phyloP scores from a whole-genome alignment of 2,113 vertebrate genomes.

The Thomomys bottae region DNA sequence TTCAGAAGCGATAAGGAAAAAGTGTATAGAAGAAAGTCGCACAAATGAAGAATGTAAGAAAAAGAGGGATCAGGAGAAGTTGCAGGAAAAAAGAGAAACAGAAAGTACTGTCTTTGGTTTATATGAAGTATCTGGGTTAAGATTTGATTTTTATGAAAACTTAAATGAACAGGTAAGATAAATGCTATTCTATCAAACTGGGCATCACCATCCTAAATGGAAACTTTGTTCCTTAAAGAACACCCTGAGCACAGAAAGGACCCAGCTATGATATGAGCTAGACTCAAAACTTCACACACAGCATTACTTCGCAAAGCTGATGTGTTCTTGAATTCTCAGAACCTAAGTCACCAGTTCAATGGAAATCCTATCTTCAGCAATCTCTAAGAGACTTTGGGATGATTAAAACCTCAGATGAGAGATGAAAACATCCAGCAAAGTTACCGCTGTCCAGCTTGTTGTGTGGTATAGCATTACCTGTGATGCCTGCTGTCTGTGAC shows the following conservation, averaged over 20 bases:
- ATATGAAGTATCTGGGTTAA: not conserved
- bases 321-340: not conserved
- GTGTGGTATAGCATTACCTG: not conserved
- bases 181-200: not conserved
- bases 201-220: slow-evolving; percentile 24
- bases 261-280: not conserved
- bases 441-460: not conserved
- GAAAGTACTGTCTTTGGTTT: slow-evolving; percentile 12
- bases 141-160: slow-evolving; percentile 44
- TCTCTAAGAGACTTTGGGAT: not conserved
- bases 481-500: not conserved
- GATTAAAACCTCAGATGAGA: not conserved
- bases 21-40: no score
- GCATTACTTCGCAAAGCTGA: not conserved
- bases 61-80: not conserved
- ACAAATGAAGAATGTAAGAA: slow-evolving; percentile 10
- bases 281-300: not conserved
- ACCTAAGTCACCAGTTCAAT: slow-evolving; percentile 39
- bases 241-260: not conserved
- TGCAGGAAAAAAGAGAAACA: not conserved
- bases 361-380: not conserved
- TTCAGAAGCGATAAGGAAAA: not conserved
- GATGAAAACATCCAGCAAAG: not conserved
- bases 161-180: slow-evolving; percentile 54
- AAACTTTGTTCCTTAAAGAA: slow-evolving; percentile 52